Base-by-base conservation (phyloP, 1,140 invertebrate genomes). In the Drosophila sechellia region DNA sequence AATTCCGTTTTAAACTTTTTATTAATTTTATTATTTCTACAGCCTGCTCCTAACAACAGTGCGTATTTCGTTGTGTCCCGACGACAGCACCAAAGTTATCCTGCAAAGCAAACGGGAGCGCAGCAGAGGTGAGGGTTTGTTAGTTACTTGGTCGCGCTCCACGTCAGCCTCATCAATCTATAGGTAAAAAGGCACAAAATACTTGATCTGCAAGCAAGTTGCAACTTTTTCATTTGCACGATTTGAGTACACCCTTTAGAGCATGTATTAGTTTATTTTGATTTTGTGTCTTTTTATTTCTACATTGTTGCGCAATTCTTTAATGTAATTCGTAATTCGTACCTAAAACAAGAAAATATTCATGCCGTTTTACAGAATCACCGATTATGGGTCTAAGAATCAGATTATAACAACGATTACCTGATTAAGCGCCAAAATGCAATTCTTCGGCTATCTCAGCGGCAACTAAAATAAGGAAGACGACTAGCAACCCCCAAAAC, bases 101-200 rank as follows among this genome's bases (percentile, higher is more conserved):
- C 69, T 95, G 37, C 90, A 92, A 13, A 91, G 92, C 73, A 92
- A 93, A 70, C 91, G 91, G 54, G 91, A 92, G 52, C 76, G 85
- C 65, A 92, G 93, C 89, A 93, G 93, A 93, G 94, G 94, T 93
- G 94, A 95, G 92, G 93, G 93, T 91, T 94, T 95, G 87, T 93
- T 95, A 89, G 94, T 94, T 69, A 94, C 94, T 79, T 95, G 94
- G 94, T 95, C 94, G 72, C 91, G 94, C 77, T 94, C 94, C 61
- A 94, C 94, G 50, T 95, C 94, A 70, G 93, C 94, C 49, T 95
- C 94, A 71, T 94, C 94, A 69, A 94, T 95, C 63, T 94, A 94
- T 93, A 94, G 94, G 94, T 95, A 94, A 92, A 86, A 90, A 91
- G 90, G 87, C 90, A 91, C 90, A 91, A 90, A 83, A 78, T 65